phyloP scores from a whole-genome alignment of 2,113 vertebrate species.

The Origma solitaria region DNA sequence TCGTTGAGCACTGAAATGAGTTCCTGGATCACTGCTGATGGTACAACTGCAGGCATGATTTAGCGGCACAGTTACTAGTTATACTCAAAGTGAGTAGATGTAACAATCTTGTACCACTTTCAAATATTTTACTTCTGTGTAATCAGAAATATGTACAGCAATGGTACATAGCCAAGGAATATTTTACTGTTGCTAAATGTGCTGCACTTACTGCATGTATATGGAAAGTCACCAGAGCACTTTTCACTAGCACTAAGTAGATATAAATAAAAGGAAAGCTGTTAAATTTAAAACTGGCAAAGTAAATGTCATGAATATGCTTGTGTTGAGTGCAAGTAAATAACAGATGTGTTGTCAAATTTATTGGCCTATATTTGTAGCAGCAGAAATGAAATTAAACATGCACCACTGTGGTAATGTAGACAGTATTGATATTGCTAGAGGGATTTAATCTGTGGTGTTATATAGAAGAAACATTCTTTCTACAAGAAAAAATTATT shows the following conservation, averaged over 20 bases:
- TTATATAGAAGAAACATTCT: neutral
- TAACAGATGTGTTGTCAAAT: slow-evolving; percentile 65
- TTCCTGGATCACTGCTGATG: neutral
- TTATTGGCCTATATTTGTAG: slow-evolving; percentile 55
- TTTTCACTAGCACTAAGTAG: slow-evolving; percentile 47
- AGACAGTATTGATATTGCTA: slow-evolving; percentile 29
- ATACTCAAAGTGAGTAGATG: neutral
- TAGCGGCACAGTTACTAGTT: neutral
- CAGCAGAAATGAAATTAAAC: slow-evolving; percentile 49
- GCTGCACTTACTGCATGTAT: neutral
- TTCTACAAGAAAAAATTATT: neutral
- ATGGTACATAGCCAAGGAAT: neutral
- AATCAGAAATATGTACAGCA: neutral
- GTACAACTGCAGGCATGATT: neutral
- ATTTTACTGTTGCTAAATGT: slow-evolving; percentile 2
- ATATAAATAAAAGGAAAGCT: slow-evolving; percentile 62
- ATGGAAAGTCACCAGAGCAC: slow-evolving; percentile 29
- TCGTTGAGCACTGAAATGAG: neutral
- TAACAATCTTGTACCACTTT: neutral
- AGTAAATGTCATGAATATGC: slow-evolving; percentile 59
- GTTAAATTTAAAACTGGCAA: slow-evolving; percentile 51
- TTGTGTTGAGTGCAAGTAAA: slow-evolving; percentile 55
- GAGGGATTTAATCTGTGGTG: slow-evolving; percentile 11
- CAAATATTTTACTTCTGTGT: neutral
- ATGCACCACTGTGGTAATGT: neutral